Percentiles rank a stretch among this genome's conserved stretches.
These are phyloP conservation scores for Phenganax subtilis DNA, from an alignment of 92 coral and sea anemone genomes.

Conservation along the genomic window DNA sequence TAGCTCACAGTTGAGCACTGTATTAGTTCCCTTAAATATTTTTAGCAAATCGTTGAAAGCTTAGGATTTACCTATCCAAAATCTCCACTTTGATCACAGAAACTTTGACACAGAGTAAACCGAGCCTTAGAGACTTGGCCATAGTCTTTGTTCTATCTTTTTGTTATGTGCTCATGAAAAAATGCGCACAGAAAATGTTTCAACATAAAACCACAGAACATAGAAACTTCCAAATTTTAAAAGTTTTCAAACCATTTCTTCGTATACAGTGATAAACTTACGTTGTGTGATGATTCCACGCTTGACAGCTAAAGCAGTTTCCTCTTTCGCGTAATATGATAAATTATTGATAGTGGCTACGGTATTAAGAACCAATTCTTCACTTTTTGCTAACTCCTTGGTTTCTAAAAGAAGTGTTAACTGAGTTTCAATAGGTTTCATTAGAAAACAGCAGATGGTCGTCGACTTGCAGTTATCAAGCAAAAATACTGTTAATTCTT, in stretches of 20 bases:
- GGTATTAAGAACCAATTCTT: constrained; percentile 86
- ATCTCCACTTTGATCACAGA: neutral
- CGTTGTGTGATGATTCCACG: constrained; percentile 78
- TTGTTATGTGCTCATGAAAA: too few species aligned
- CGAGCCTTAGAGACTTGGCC: too few species aligned
- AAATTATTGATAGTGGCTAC: constrained; percentile 91
- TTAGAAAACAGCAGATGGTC: neutral
- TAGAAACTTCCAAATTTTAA: too few species aligned
- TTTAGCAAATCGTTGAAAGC: too few species aligned
- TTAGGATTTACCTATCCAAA: neutral
- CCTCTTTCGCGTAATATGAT: constrained; percentile 71
- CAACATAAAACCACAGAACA: too few species aligned
- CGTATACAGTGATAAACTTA: constrained; percentile 38
- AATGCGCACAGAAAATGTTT: too few species aligned
- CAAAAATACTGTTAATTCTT: too few species aligned
- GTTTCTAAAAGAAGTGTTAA: constrained; percentile 50
- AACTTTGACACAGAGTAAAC: too few species aligned
- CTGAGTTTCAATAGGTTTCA: neutral
- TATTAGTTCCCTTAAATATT: too few species aligned
- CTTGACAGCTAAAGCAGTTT: constrained; percentile 53
- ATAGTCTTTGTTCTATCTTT: too few species aligned
- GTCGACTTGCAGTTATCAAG: neutral
- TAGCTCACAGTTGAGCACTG: too few species aligned
- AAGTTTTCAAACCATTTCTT: too few species aligned
- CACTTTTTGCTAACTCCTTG: constrained; percentile 63